Evolutionary conservation across 2,888 invertebrate species (phyloP).

Genomic region (Chirona hameri): DNA sequence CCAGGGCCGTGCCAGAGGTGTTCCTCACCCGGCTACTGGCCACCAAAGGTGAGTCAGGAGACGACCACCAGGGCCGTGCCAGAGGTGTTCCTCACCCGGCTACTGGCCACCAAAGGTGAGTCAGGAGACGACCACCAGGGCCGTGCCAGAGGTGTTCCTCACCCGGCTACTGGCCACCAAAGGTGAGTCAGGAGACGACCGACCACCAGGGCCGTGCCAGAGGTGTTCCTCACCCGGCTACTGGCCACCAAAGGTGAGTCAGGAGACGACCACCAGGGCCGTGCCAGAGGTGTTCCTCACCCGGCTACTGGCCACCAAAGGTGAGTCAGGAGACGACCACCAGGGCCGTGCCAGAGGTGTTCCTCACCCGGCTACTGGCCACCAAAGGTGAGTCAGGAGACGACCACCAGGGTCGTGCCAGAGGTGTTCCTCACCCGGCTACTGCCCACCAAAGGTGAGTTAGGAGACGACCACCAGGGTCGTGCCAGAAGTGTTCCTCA

Average conservation of each 20-base stretch:
- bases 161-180: no score
- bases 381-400: no score
- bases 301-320: constrained; percentile 86
- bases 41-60: no score
- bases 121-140: constrained; percentile 50
- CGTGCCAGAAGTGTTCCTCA: constrained; percentile 52
- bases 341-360: no score
- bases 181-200: constrained; percentile 35
- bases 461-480: not conserved
- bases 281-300: constrained; percentile 59
- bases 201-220: constrained; percentile 72
- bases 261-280: constrained; percentile 46
- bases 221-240: constrained; percentile 56
- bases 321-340: constrained; percentile 62
- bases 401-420: no score
- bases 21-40: constrained; percentile 56
- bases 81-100: constrained; percentile 65
- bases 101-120: constrained; percentile 92
- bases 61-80: no score
- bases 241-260: constrained; percentile 26
- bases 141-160: no score
- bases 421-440: no score
- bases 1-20: no score
- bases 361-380: no score
- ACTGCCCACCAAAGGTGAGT: constrained; percentile 9